phyloP scores from a whole-genome alignment of 2,888 invertebrate genomes.

The Alentia gelatinosa region DNA sequence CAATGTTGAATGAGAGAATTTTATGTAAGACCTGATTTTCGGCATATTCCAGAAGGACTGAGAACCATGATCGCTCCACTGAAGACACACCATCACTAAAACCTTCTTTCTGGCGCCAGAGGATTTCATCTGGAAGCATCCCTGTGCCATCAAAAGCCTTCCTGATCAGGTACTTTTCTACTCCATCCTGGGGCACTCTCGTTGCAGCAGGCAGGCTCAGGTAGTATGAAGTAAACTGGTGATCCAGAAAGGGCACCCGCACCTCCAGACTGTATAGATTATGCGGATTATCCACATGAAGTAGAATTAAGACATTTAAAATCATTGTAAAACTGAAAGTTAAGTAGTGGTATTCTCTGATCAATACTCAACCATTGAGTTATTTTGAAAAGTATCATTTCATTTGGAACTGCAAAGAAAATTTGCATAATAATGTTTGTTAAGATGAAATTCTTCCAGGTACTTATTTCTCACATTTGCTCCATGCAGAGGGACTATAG shows the following conservation, averaged over 20 bases:
- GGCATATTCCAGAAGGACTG: slow-evolving; percentile 75
- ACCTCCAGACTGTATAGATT: slow-evolving; percentile 80
- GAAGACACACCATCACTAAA: slow-evolving; percentile 82
- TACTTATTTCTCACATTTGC: too few relatives aligned
- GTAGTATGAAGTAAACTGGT: slow-evolving; percentile 91
- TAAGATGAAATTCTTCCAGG: too few relatives aligned
- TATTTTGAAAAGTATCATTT: too few relatives aligned
- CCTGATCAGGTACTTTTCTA: slow-evolving; percentile 92
- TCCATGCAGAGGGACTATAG: too few relatives aligned
- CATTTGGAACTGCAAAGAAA: too few relatives aligned
- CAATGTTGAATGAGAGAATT: too few relatives aligned
- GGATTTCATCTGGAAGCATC: slow-evolving; percentile 89
- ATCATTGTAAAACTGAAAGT: not conserved
- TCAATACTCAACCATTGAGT: too few relatives aligned
- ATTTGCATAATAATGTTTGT: too few relatives aligned
- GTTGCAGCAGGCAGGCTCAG: slow-evolving; percentile 87
- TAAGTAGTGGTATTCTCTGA: too few relatives aligned
- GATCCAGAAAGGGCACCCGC: slow-evolving; percentile 93
- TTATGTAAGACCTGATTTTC: slow-evolving; percentile 78
- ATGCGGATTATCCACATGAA: not conserved
- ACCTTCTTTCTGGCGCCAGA: slow-evolving; percentile 95
- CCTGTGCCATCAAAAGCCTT: slow-evolving; percentile 89
- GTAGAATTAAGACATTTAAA: not conserved
- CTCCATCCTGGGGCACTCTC: slow-evolving; percentile 88
- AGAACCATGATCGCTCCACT: slow-evolving; percentile 74